A percentile compares a stretch with the other conserved stretches of the same genome.
Conservation (phyloP, 2,888 invertebrate species). For the Troides oblongomaculatus region DNA sequence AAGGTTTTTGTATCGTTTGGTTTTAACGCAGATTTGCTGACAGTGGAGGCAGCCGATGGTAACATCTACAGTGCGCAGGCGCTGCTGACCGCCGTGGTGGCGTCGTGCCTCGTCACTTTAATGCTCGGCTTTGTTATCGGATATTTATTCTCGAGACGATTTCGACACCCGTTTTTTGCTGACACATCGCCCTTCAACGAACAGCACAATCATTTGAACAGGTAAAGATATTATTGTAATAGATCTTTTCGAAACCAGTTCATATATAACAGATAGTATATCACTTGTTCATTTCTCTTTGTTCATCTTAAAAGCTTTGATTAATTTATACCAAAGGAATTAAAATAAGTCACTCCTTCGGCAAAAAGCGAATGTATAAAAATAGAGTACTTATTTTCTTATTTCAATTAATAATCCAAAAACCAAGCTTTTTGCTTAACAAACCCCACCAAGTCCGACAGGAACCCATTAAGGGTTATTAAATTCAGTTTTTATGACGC, state of each 20-base stretch:
- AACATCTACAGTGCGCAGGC: slow-evolving; percentile 90
- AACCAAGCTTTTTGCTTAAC: too few species aligned
- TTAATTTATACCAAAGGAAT: too few species aligned
- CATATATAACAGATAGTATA: neutral
- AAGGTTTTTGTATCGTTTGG: neutral
- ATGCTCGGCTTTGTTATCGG: slow-evolving; percentile 92
- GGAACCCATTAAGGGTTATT: too few species aligned
- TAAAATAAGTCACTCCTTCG: too few species aligned
- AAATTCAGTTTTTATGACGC: too few species aligned
- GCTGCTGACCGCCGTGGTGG: slow-evolving; percentile 88
- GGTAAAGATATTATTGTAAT: slow-evolving; percentile 60
- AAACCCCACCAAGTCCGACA: too few species aligned
- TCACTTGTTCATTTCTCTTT: neutral
- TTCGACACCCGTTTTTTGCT: slow-evolving; percentile 85
- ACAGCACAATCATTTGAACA: slow-evolving; percentile 88
- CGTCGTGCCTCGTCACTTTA: slow-evolving; percentile 88
- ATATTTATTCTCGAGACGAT: slow-evolving; percentile 89
- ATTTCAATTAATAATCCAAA: too few species aligned
- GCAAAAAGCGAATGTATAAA: too few species aligned
- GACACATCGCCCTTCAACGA: slow-evolving; percentile 87
- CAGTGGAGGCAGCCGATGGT: slow-evolving; percentile 80
- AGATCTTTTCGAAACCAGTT: neutral
- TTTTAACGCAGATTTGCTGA: slow-evolving; percentile 61
- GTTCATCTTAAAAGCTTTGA: neutral
- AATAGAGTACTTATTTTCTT: too few species aligned